Evolutionary conservation across 2,888 invertebrate species (phyloP).

Genomic region (Uropetala carovei): DNA sequence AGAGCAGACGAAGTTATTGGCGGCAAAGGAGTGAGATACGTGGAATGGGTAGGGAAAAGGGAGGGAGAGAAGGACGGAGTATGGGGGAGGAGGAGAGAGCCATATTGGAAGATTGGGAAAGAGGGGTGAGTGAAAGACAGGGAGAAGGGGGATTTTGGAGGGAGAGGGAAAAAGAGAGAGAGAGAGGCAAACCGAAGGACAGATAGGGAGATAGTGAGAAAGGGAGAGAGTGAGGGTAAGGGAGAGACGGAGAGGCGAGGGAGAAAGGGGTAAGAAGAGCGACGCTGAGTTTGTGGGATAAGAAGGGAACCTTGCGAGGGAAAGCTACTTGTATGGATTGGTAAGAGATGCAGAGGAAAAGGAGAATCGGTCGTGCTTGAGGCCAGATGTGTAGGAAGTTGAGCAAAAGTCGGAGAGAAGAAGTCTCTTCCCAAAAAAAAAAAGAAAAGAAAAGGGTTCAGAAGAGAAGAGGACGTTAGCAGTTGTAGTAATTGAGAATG

Average conservation of each 20-base stretch:
- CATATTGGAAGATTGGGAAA: neutral
- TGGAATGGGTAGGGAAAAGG: neutral
- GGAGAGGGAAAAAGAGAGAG: neutral
- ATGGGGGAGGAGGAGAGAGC: neutral
- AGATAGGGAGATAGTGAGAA: neutral
- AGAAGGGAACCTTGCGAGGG: neutral
- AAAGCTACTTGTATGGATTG: conserved; percentile 20
- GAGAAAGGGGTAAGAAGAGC: neutral
- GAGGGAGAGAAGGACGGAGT: neutral
- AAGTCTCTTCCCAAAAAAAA: too few relatives aligned
- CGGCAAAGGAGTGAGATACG: neutral
- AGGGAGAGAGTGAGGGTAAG: neutral
- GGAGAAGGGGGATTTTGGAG: neutral
- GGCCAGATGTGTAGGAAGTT: neutral
- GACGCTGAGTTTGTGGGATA: neutral
- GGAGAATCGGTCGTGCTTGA: neutral
- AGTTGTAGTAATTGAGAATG: too few relatives aligned
- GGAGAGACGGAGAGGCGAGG: neutral
- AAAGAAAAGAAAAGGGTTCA: too few relatives aligned
- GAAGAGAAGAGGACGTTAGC: too few relatives aligned
- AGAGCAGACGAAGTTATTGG: neutral
- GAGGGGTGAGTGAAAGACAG: neutral
- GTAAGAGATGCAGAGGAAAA: neutral
- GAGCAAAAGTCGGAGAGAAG: too few relatives aligned
- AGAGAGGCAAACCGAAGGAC: too few relatives aligned